Conservation (phyloP, 1,140 invertebrate genomes). For the Ceratosolen fusciceps region DNA sequence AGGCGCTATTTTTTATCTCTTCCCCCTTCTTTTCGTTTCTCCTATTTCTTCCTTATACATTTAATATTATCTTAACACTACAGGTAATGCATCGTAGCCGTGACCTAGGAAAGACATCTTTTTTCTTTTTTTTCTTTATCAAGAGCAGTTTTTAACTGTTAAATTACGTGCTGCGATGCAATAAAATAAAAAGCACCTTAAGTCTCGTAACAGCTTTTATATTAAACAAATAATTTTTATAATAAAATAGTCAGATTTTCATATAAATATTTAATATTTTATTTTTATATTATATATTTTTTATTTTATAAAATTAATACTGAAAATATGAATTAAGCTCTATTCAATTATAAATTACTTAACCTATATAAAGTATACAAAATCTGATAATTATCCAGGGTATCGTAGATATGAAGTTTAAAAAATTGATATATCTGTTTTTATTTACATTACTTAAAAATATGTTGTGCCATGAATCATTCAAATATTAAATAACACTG, state of each 20-base stretch:
- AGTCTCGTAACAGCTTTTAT: not conserved
- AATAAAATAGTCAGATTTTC: not conserved
- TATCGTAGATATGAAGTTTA: not conserved
- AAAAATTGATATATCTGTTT: too few species aligned
- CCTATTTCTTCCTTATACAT: not conserved
- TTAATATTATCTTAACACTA: not conserved
- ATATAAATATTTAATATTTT: not conserved
- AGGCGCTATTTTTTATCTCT: not conserved
- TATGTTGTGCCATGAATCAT: too few species aligned
- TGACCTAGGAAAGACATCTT: not conserved
- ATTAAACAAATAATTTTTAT: not conserved
- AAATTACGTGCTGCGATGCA: not conserved
- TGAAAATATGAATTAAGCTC: not conserved
- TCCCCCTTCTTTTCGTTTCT: not conserved
- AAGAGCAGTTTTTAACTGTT: not conserved
- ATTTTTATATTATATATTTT: too few species aligned
- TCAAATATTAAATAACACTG: not conserved
- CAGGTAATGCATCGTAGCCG: not conserved
- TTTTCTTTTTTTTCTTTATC: not conserved
- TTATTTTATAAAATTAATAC: not conserved
- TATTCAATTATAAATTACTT: not conserved
- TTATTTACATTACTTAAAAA: too few species aligned
- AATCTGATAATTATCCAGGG: not conserved
- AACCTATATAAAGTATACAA: not conserved
- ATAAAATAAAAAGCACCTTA: not conserved